Base-by-base conservation (phyloP, 2,113 vertebrate genomes). In the Zapus hudsonius region DNA sequence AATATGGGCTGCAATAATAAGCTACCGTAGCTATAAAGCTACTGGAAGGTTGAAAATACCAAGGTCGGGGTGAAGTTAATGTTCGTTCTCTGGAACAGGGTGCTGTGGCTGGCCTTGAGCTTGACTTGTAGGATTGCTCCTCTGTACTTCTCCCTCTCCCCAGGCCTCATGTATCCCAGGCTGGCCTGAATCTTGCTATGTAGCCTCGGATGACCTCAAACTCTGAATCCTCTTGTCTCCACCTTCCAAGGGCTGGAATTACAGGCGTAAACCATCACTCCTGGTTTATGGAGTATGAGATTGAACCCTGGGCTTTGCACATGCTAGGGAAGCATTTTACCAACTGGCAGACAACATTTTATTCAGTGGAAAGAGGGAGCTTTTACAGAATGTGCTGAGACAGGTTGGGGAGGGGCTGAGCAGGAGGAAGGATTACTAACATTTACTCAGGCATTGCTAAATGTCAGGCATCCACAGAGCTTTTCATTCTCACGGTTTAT, bases 1-100 rank as follows among this genome's bases (percentile, higher is more conserved):
- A 80, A 83, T 61, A 11, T 15, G 84, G 55, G 69, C 47, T 66
- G 19, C 87, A 79, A 90, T 91, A 96, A 94, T 55, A 84, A 91
- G 59, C 40, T 22, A 89, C 47, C 61, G 27, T 2, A 42, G n/a
- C 74, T 78, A 63, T 23, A 76, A 84, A 83, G 27, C 64, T 92
- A 63, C 42, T 52, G 25, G 2, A 38, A 47, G 52, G 31, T n/a
- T 83, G 74, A 74, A 82, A 52, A 89, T 25, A 22, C 22, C 20
- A 33, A 12, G 31, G n/a, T 19, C 70, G 52, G 36, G 1, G 38
- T 57, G 69, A 31, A 22, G 52, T 5, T 70, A 42, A 86, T 36
- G 66, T 70, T 87, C 2, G 4, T 33, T 47, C n/a, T 92, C 63
- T 83, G 89, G 57, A 89, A 92, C 59, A 66, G 25, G 17, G 10